A percentile compares a stretch with the other conserved stretches of the same genome.
phyloP scores from a whole-genome alignment of 2,113 vertebrate species.

The Eublepharis macularius region DNA sequence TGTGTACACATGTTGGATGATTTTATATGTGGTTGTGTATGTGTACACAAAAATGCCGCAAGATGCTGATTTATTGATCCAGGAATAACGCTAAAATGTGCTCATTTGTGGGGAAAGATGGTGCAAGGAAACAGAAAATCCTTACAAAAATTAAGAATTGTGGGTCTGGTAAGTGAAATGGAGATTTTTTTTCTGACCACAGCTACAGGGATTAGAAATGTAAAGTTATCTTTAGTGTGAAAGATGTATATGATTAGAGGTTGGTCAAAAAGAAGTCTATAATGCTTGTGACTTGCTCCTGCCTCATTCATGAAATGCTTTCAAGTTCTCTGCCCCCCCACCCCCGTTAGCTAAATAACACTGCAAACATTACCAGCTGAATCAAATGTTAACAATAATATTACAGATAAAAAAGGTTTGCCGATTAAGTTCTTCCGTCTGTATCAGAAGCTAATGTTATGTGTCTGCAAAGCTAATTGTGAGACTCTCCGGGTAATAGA shows the following conservation, averaged over 20 bases:
- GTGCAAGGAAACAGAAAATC: too few species aligned
- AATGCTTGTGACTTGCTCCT: not conserved
- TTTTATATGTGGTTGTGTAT: too few species aligned
- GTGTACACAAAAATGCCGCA: too few species aligned
- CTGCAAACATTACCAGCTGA: not conserved
- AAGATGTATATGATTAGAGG: not conserved
- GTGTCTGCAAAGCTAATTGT: slow-evolving; percentile 16
- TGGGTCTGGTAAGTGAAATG: too few species aligned
- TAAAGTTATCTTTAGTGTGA: not conserved
- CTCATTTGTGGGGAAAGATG: too few species aligned
- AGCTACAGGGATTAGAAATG: too few species aligned
- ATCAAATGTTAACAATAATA: slow-evolving; percentile 10
- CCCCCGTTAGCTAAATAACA: not conserved
- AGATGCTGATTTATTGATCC: too few species aligned
- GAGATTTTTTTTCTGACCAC: too few species aligned
- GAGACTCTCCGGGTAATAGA: slow-evolving; percentile 19
- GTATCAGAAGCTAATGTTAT: not conserved
- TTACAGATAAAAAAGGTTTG: slow-evolving; percentile 25
- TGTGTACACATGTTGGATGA: too few species aligned
- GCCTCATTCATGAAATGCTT: not conserved
- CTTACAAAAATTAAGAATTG: too few species aligned
- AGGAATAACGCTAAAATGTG: too few species aligned
- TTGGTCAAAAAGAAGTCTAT: not conserved
- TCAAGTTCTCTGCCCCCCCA: not conserved
- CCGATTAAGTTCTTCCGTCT: slow-evolving; percentile 3